Conservation (phyloP, 2,113 vertebrate genomes). For the Cromileptes altivelis region DNA sequence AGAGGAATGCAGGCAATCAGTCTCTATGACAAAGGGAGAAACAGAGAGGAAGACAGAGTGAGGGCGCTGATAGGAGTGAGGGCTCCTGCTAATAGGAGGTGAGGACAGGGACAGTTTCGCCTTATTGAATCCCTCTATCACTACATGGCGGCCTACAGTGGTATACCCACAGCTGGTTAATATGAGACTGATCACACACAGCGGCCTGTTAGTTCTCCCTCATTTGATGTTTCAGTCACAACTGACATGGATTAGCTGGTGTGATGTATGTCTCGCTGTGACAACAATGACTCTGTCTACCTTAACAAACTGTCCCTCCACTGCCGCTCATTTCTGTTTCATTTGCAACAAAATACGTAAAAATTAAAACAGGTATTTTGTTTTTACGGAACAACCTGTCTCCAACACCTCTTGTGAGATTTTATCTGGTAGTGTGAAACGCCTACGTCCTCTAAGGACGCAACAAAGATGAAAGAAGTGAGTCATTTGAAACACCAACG, state of each 20-base stretch:
- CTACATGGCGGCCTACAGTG: neutral
- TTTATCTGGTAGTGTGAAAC: constrained; percentile 24
- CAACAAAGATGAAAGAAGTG: constrained; percentile 35
- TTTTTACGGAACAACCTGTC: constrained; percentile 1
- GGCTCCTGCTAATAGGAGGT: constrained; percentile 44
- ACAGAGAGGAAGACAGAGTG: constrained; percentile 29
- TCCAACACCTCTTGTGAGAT: constrained; percentile 13
- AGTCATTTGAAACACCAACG: constrained; percentile 33
- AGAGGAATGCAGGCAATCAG: constrained; percentile 40
- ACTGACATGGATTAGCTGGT: constrained; percentile 39
- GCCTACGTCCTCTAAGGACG: constrained; percentile 13
- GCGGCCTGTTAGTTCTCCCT: constrained; percentile 27
- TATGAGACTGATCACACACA: constrained; percentile 35
- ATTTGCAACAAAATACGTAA: neutral
- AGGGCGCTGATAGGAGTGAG: neutral
- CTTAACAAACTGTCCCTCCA: constrained; percentile 8
- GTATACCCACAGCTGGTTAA: constrained; percentile 20
- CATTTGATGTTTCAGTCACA: constrained; percentile 33
- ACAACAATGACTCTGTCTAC: constrained; percentile 17
- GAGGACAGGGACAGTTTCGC: constrained; percentile 35
- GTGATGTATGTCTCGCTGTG: constrained; percentile 17
- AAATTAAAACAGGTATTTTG: constrained; percentile 1
- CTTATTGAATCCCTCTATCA: constrained; percentile 67
- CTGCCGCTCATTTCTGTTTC: neutral
- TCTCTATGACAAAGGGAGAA: constrained; percentile 47